Percentiles rank a stretch among this genome's conserved stretches.
Conservation (phyloP, 2,797 vertebrate genomes). For the Sebastes kiyomatsui region DNA sequence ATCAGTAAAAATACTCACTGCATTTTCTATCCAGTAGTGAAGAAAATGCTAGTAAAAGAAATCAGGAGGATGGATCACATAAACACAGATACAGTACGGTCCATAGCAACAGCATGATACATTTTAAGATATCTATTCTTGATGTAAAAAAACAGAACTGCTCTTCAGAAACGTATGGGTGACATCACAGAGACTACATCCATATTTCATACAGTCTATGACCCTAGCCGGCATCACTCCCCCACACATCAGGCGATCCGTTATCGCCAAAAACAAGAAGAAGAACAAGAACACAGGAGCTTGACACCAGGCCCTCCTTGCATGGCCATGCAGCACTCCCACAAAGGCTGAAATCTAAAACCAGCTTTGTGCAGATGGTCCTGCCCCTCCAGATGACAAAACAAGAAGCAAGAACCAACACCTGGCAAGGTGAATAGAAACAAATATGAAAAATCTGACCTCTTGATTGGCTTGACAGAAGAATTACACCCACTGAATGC, state of each 20-base stretch:
- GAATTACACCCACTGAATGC: not conserved
- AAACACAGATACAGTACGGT: too few relatives aligned
- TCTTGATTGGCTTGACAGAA: not conserved
- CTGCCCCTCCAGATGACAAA: not conserved
- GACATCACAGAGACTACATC: too few relatives aligned
- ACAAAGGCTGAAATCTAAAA: not conserved
- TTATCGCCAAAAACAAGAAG: not conserved
- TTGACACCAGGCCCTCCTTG: not conserved
- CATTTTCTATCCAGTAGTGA: accelerated
- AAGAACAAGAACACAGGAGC: not conserved
- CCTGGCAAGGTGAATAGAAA: not conserved
- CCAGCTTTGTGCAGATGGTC: not conserved
- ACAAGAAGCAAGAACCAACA: not conserved
- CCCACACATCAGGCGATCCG: not conserved
- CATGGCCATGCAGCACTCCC: not conserved
- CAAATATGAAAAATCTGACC: not conserved
- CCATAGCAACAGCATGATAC: too few relatives aligned
- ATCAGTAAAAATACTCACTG: too few relatives aligned
- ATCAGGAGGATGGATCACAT: too few relatives aligned
- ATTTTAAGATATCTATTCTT: too few relatives aligned
- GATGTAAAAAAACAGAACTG: too few relatives aligned
- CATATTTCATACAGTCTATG: too few relatives aligned
- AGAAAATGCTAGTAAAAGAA: too few relatives aligned
- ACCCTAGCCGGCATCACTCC: not conserved
- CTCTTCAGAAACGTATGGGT: too few relatives aligned